Evolutionary conservation across 2,797 vertebrate genomes (phyloP), one percentile per base, ranked within the genome.

Genomic region (Delichon dasypus): DNA sequence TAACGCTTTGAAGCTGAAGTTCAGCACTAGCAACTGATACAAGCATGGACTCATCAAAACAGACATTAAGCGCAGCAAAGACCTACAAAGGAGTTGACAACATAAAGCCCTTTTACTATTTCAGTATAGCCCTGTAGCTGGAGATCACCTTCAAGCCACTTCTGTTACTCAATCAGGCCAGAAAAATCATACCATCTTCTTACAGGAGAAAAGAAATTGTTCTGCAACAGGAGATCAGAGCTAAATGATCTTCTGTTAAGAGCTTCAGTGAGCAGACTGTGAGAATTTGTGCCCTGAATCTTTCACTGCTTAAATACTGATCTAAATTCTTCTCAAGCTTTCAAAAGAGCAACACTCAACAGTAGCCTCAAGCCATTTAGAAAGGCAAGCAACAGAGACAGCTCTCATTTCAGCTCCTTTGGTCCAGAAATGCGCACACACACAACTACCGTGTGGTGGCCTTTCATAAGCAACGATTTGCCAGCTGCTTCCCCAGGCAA

Each of bases 281-380:
- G 1, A 16, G 86, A 90, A 88, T 86, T 58, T 84, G 53, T 90
- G 91, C 66, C 85, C 76, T 72, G 83, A 91, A 91, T 91, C 70
- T 48, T 58, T 79, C 64, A 11, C 16, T 40, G 66, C 77, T 57
- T 82, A 67, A 95, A 95, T 22, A 67, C 86, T 80, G 64, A 93
- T 77, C 71, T 71, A 71, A 95, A 90, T 94, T 93, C 88, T 90
- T 73, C 80, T 79, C 86, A 30, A 76, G 76, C 67, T 90, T 93
- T 86, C 77, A 76, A 42, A 79, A 73, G 29, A 95, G 42, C 44
- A 88, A 68, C 60, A 64, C 45, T 76, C 86, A 64, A 30, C 89
- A 85, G 86, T 16, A 87, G 67, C 88, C 90, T 73, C 68, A 47
- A 87, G 79, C 80, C 86, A 94, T 76, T 87, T 34, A 74, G 71